phyloP scores from a whole-genome alignment of 2,797 vertebrate genomes.

The Urophycis tenuis region DNA sequence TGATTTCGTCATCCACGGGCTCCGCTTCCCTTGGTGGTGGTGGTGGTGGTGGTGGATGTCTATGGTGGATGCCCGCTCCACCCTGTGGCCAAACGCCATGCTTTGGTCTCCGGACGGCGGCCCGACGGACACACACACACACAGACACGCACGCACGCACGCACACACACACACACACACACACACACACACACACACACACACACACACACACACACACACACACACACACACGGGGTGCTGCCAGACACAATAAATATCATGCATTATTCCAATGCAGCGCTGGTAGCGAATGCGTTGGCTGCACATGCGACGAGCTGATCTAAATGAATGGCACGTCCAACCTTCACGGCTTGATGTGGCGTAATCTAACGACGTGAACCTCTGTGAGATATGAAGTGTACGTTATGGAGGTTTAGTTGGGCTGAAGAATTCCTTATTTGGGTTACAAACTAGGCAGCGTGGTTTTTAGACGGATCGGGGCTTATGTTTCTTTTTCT shows the following conservation, averaged over 20 bases:
- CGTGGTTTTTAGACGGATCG: background rate
- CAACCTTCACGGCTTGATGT: no score
- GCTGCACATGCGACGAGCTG: background rate
- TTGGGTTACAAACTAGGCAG: background rate
- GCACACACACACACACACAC: no score
- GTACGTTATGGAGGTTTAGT: background rate
- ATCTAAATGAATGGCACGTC: no score
- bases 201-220: no score
- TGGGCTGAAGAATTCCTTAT: background rate
- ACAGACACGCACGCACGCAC: no score
- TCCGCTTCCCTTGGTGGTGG: slow-evolving; percentile 13
- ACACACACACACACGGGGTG: no score
- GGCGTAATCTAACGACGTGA: no score
- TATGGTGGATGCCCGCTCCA: slow-evolving; percentile 13
- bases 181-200: no score
- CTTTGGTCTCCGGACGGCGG: background rate
- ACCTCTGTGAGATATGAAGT: no score
- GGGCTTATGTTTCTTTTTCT: background rate
- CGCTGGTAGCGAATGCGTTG: background rate
- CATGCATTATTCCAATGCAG: background rate
- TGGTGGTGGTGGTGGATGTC: no score
- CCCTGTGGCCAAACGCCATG: background rate
- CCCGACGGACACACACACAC: background rate
- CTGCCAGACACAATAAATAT: background rate
- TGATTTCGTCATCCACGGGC: slow-evolving; percentile 65